These are phyloP conservation scores for Cecidostiba fungosa DNA, from an alignment of 2,888 invertebrate species.

Conservation along the genomic window DNA sequence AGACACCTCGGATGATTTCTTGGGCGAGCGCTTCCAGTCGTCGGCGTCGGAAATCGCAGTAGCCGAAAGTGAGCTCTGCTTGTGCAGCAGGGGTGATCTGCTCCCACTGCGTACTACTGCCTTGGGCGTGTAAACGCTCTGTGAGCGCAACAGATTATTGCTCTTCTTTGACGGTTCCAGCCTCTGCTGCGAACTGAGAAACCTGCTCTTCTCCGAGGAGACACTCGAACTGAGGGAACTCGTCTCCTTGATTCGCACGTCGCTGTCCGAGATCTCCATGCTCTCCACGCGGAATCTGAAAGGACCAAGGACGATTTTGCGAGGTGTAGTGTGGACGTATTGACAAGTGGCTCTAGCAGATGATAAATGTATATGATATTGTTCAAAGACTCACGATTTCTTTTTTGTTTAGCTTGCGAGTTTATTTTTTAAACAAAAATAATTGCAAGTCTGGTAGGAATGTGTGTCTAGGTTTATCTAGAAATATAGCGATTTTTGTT, in stretches of 20 bases:
- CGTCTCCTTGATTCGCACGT: slow-evolving; percentile 76
- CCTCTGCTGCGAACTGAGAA: slow-evolving; percentile 4
- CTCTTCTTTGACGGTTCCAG: background rate
- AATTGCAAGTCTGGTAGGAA: slow-evolving; percentile 4
- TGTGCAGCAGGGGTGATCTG: slow-evolving; percentile 57
- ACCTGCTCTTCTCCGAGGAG: slow-evolving; percentile 31
- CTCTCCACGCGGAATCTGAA: slow-evolving; percentile 77
- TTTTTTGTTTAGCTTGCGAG: background rate
- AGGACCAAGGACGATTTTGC: background rate
- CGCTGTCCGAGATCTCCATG: slow-evolving; percentile 76
- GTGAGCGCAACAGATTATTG: slow-evolving; percentile 58
- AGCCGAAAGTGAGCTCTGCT: slow-evolving; percentile 72
- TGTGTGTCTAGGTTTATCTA: background rate
- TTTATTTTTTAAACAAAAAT: background rate
- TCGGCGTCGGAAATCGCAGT: slow-evolving; percentile 53
- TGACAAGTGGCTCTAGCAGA: background rate
- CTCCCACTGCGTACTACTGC: background rate
- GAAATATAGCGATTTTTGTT: background rate
- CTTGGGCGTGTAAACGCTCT: slow-evolving; percentile 59
- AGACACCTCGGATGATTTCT: background rate
- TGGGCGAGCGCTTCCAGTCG: slow-evolving; percentile 5
- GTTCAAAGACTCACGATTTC: background rate
- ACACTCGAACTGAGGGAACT: slow-evolving; percentile 48
- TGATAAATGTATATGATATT: background rate
- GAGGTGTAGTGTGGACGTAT: background rate